Evolutionary conservation across 2,888 invertebrate genomes (phyloP), one percentile per base, ranked within the genome.

Genomic region (Dynastes tityus): DNA sequence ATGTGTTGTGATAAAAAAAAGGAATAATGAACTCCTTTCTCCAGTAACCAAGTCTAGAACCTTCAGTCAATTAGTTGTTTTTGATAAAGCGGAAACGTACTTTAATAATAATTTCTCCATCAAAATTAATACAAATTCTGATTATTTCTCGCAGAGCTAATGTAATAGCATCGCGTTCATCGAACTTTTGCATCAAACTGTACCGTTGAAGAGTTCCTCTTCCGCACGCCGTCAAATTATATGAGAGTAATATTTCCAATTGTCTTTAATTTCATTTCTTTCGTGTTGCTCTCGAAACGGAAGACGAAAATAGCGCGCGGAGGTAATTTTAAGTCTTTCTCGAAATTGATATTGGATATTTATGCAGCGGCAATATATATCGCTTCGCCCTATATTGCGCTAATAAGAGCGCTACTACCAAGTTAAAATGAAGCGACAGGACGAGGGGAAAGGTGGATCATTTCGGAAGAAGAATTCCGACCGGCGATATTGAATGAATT

Each of bases 271-370:
- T 73, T 73, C 37, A 73, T 73, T 73, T 61, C 58, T 37, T 61
- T 37, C 58, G n/a, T n/a, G 40, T 32, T 71, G 5, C 55, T 55
- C 40, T 58, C 73, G 40, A 61, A 58, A 73, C 9, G 61, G 73
- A 58, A 32, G 70, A 70, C 51, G 16, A 6, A 45, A 58, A 55
- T 65, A 37, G 68, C 11, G 45, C 45, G 27, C 49, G 73, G 40
- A 73, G 40, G 73, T 73, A 73, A 73, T 73, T 73, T 73, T 22
- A 45, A 58, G 61, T 58, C 73, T 58, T 61, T 73, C 73, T 16
- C 45, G 73, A 61, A 73, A 73, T 73, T 73, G 73, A 73, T 73
- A 73, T 73, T 73, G 73, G 73, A 73, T 73, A 73, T 73, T 73
- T 73, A 73, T 73, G 73, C 61, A 73, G 73, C 37, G 45, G 40